phyloP scores from a whole-genome alignment of 2,113 vertebrate species.

The Etheostoma spectabile region DNA sequence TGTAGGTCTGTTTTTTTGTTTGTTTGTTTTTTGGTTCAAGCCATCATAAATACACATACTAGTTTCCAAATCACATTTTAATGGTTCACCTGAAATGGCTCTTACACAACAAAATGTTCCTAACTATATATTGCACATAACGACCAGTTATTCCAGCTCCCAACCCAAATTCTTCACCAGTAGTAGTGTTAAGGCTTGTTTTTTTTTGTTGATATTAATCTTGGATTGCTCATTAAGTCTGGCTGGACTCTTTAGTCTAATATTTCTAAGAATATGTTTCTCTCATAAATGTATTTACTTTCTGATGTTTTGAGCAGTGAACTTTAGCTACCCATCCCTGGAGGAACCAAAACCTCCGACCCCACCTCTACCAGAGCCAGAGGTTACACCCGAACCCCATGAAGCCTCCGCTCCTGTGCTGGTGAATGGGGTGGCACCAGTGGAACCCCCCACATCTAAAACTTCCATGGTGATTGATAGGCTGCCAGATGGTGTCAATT shows the following conservation, averaged over 20 bases:
- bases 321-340: conserved; percentile 95
- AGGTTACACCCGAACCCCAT: conserved; percentile 64
- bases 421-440: conserved; percentile 69
- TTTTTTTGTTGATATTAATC: neutral
- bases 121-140: too few relatives aligned
- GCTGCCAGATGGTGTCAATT: conserved; percentile 68
- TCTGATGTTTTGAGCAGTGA: conserved; percentile 84
- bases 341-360: conserved; percentile 90
- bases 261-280: neutral
- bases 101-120: neutral
- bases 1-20: too few relatives aligned
- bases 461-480: conserved; percentile 55
- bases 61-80: neutral
- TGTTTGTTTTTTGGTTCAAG: too few relatives aligned
- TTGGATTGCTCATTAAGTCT: neutral
- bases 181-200: neutral
- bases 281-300: neutral
- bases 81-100: neutral
- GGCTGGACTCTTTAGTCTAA: neutral
- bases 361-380: conserved; percentile 61
- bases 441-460: conserved; percentile 68
- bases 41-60: neutral
- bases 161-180: neutral
- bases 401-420: conserved; percentile 71
- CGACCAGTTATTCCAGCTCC: neutral